These are phyloP conservation scores for Pyrgus malvae DNA, from an alignment of 2,888 invertebrate species.

Conservation along the genomic window DNA sequence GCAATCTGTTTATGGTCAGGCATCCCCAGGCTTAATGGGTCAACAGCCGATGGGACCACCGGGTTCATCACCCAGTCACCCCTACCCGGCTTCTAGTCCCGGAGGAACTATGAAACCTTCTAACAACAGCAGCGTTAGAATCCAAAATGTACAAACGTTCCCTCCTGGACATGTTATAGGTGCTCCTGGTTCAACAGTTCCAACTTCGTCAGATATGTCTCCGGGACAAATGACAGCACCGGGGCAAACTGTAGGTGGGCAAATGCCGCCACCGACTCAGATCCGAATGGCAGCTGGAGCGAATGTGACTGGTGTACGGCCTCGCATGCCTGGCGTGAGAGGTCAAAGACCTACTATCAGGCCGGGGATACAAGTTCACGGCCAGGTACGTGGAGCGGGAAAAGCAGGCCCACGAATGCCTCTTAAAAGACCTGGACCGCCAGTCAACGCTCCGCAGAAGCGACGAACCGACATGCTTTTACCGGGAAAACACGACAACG, in stretches of 20 bases:
- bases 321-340: conserved; percentile 61
- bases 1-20: conserved; percentile 67
- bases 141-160: conserved; percentile 73
- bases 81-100: conserved; percentile 60
- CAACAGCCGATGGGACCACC: conserved; percentile 55
- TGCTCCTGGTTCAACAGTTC: conserved; percentile 27
- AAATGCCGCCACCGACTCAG: conserved; percentile 61
- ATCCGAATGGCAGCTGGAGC: conserved; percentile 66
- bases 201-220: conserved; percentile 34
- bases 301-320: conserved; percentile 52
- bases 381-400: conserved; percentile 57
- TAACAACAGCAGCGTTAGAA: conserved; percentile 51
- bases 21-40: conserved; percentile 39
- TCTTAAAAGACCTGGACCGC: conserved; percentile 59
- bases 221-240: conserved; percentile 38
- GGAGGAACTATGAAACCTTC: conserved; percentile 59
- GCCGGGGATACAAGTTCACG: conserved; percentile 69
- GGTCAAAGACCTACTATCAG: conserved; percentile 60
- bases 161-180: conserved; percentile 56
- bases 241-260: conserved; percentile 37
- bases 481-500: conserved; percentile 87
- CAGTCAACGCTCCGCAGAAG: conserved; percentile 56
- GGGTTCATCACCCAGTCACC: conserved; percentile 47
- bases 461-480: conserved; percentile 84
- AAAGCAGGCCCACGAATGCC: conserved; percentile 65